Evolutionary conservation across 2,888 invertebrate species (phyloP).

Genomic region (Rhyacophila evoluta): DNA sequence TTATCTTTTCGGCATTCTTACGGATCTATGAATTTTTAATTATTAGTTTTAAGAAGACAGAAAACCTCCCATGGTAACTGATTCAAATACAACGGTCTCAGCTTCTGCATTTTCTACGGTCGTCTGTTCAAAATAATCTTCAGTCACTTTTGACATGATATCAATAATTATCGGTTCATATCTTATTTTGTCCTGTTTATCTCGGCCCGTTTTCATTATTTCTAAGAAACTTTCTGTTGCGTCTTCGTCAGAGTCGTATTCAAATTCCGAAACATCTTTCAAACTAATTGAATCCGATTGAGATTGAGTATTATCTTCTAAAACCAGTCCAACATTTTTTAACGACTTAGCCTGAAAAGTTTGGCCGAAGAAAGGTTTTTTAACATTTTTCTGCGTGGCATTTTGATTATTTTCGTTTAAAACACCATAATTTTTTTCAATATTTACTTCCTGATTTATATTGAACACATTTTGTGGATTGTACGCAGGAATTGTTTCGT

Average conservation of each 20-base stretch:
- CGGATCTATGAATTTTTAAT: no score
- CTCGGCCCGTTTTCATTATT: background rate
- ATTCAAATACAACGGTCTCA: background rate
- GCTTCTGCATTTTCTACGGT: background rate
- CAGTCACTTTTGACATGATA: background rate
- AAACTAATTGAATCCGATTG: background rate
- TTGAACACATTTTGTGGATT: slow-evolving; percentile 63
- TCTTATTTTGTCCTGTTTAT: background rate
- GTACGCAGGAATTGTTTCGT: slow-evolving; percentile 36
- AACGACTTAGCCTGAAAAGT: background rate
- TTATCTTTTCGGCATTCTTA: no score
- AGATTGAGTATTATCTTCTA: no score
- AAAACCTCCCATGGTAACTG: background rate
- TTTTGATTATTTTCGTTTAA: background rate
- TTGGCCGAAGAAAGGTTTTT: background rate
- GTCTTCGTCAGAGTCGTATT: background rate
- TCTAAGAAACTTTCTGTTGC: background rate
- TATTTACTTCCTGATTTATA: slow-evolving; percentile 66
- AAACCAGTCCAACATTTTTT: background rate
- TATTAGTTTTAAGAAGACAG: no score
- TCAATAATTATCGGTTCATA: background rate
- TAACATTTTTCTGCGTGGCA: background rate
- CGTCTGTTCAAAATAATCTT: background rate
- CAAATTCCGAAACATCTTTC: background rate
- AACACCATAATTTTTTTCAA: slow-evolving; percentile 58